phyloP scores from a whole-genome alignment of 2,888 invertebrate species.

The Phytoseiulus persimilis region DNA sequence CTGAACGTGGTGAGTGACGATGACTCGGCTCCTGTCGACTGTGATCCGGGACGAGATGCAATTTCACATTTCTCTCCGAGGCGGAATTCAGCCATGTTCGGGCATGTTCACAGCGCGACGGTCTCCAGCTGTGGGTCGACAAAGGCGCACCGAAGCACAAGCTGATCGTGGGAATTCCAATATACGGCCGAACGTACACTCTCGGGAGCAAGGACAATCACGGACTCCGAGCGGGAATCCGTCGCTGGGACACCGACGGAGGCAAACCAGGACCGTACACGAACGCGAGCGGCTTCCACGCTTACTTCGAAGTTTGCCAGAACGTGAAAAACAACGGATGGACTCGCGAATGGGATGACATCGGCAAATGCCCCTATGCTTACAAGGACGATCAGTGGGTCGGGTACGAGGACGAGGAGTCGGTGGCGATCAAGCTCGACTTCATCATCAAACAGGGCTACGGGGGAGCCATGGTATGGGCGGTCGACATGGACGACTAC shows the following conservation, averaged over 20 bases:
- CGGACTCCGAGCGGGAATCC: constrained; percentile 73
- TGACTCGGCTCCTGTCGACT: neutral
- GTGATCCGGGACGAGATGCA: neutral
- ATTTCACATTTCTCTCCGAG: no score
- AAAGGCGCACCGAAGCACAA: constrained; percentile 79
- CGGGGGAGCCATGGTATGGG: constrained; percentile 84
- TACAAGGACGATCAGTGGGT: constrained; percentile 80
- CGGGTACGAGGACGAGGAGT: constrained; percentile 72
- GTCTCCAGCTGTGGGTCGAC: constrained; percentile 74
- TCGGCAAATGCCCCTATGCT: constrained; percentile 72
- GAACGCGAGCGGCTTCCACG: constrained; percentile 75
- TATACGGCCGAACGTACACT: constrained; percentile 78
- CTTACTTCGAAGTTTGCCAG: constrained; percentile 61
- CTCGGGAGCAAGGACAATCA: constrained; percentile 71
- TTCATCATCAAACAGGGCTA: constrained; percentile 73
- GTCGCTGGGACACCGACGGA: constrained; percentile 74
- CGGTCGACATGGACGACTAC: constrained; percentile 85
- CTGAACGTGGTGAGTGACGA: constrained; percentile 68
- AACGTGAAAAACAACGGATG: constrained; percentile 57
- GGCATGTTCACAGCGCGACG: constrained; percentile 62
- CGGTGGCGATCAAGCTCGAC: constrained; percentile 79
- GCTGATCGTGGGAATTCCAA: constrained; percentile 76
- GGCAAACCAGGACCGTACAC: constrained; percentile 76
- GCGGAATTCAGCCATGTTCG: neutral
- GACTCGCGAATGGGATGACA: constrained; percentile 74